Evolutionary conservation across 1,140 invertebrate genomes (phyloP).

Genomic region (Saxidomus purpurata): DNA sequence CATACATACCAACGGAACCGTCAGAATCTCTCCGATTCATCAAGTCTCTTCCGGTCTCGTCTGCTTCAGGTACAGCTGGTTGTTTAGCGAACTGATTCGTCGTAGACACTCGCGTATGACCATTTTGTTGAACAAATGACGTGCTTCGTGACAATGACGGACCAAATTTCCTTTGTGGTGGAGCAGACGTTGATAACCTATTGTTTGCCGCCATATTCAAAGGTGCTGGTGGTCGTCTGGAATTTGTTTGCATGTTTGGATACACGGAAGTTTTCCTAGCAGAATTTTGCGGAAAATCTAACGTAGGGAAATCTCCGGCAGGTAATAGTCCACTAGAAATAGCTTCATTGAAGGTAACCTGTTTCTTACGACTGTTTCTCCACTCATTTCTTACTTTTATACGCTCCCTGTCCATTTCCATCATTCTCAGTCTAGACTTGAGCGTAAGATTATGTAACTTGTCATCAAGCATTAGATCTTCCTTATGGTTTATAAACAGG

Average conservation of each 20-base stretch:
- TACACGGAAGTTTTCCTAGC: neutral
- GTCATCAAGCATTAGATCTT: slow-evolving; percentile 72
- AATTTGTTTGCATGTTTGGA: neutral
- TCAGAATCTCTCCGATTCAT: neutral
- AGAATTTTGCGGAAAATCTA: neutral
- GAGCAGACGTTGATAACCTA: slow-evolving; percentile 8
- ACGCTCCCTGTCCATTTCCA: slow-evolving; percentile 74
- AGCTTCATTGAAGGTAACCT: slow-evolving; percentile 69
- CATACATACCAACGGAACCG: slow-evolving; percentile 71
- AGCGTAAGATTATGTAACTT: slow-evolving; percentile 68
- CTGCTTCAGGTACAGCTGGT: slow-evolving; percentile 1
- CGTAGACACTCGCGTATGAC: neutral
- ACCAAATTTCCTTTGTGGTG: slow-evolving; percentile 47
- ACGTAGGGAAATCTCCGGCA: slow-evolving; percentile 1
- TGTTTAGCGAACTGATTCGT: slow-evolving; percentile 56
- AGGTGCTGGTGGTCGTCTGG: neutral
- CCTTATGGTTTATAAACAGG: slow-evolving; percentile 77
- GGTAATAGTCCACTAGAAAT: slow-evolving; percentile 39
- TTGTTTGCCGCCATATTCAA: neutral
- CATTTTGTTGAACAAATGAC: slow-evolving; percentile 13
- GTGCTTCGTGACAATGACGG: slow-evolving; percentile 27
- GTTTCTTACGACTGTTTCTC: slow-evolving; percentile 69
- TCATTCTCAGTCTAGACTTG: slow-evolving; percentile 70
- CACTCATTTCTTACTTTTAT: slow-evolving; percentile 75
- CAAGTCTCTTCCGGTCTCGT: neutral